Base-by-base conservation (phyloP, 2,888 invertebrate species). In the Atherix ibis region DNA sequence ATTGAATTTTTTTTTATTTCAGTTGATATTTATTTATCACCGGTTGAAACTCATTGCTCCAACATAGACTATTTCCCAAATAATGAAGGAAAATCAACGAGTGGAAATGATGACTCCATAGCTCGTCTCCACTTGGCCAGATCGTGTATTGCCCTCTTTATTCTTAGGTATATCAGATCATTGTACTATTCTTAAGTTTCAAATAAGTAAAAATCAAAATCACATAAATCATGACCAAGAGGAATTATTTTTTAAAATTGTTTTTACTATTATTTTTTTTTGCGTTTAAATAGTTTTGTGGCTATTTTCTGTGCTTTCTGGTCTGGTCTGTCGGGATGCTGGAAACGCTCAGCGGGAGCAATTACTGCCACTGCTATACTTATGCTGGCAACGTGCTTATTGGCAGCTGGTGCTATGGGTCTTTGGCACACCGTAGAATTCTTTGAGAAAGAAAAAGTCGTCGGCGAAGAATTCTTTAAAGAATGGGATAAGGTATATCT, bases 401-500 rank as follows among this genome's bases (percentile, higher is more conserved):
- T 92, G 49, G 79, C 88, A 43, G 92, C 91, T 19, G 89, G 88
- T 39, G 88, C 82, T 27, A 94, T 94, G 91, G 91, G 89, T 27
- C 65, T 91, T 31, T 92, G 91, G 91, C 91, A 92, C 56, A 89
- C 88, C 34, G 89, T 89, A 18, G 91, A 92, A 60, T 92, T 91
- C 64, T 89, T 84, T 54, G 92, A 94, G 62, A 85, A 87, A 53
- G 88, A 91, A 61, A 87, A 89, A 57, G 77, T 89, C 31, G 84
- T 89, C 35, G 88, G 89, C 38, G 84, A 87, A 50, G 88, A 89
- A 53, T 92, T 75, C 56, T 89, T 81, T 61, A 87, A 87, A 61
- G 84, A 87, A 52, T 92, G 92, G 92, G 82, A 73, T 54, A 76
- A 74, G 60, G 85, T 85, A 68, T 73, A 25, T 36, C 9, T 16